Base-by-base conservation (phyloP, 2,888 invertebrate genomes). In the Leptinotarsa peninsularis region DNA sequence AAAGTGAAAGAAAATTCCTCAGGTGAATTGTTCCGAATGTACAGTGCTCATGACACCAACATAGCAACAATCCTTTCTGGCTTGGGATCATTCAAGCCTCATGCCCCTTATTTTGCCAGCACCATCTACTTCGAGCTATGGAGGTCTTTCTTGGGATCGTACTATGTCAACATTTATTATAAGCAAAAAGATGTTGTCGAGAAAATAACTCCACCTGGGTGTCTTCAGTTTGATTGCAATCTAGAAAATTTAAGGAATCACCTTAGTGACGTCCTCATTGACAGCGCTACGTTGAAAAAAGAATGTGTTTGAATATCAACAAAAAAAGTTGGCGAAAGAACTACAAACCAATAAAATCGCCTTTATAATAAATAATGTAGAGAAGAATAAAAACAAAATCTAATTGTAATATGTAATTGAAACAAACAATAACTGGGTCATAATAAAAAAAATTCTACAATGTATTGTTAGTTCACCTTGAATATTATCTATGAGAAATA, bases 11-110 rank as follows among this genome's bases (percentile, higher is more conserved):
- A 50, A 17, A 60, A 73, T 49, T 5, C 58, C 4, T 33, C 72
- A 3, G 33, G 52, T n/a, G 49, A 58, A 60, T 75, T 74, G 70
- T 76, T 69, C 49, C 70, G 67, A 66, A 72, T 76, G 54, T 76
- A 72, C 71, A 78, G 33, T 33, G 33, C 33, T 33, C 33, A 33
- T 33, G 33, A 33, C 33, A 1, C 73, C 49, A 74, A 43, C 21
- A 76, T 75, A n/a, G 78, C 76, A 33, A 23, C n/a, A 54, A 54
- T 54, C 18, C 54, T 54, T 54, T 54, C 54, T 18, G 54, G 54
- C 5, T 54, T 54, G 13, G 54, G 54, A 54, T 5, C 54, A 7
- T 54, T 54, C 54, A 4, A 54, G 14, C 54, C 18, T 10, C 54
- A 33, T 10, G 7, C 33, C 33, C 33, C 33, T 33, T 33, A 33